phyloP scores from a whole-genome alignment of 2,113 vertebrate genomes.

The Sinocyclocheilus maitianheensis region DNA sequence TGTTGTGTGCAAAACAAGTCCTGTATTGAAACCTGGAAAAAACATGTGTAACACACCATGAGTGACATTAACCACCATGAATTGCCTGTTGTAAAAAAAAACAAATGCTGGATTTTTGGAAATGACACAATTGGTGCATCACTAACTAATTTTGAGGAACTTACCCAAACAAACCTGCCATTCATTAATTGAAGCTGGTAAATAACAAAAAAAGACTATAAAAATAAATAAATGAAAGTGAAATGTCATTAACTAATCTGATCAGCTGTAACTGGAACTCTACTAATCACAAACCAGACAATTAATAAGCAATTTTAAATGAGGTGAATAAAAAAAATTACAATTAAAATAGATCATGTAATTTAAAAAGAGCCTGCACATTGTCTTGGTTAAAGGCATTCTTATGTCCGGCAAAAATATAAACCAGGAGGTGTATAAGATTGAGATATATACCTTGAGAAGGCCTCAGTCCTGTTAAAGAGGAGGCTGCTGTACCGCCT shows the following conservation, averaged over 20 bases:
- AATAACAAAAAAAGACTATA: not conserved
- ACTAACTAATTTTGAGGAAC: not conserved
- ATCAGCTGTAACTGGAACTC: not conserved
- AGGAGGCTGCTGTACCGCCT: no score
- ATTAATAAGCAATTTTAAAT: not conserved
- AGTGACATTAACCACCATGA: slow-evolving; percentile 4
- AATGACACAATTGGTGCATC: slow-evolving; percentile 12
- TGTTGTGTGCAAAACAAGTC: slow-evolving; percentile 8
- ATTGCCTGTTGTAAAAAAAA: not conserved
- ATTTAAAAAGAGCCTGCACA: not conserved
- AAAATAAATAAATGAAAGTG: not conserved
- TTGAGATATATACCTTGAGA: not conserved
- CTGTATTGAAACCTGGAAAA: slow-evolving; percentile 6
- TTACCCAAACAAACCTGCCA: not conserved
- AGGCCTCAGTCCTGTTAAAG: not conserved
- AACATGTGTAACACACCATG: not conserved
- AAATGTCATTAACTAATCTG: not conserved
- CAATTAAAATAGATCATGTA: not conserved
- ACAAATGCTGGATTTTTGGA: slow-evolving; percentile 24
- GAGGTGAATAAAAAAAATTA: not conserved
- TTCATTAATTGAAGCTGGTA: slow-evolving; percentile 11
- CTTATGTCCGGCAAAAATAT: not conserved
- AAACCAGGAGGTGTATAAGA: not conserved
- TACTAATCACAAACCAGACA: not conserved
- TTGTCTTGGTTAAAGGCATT: not conserved